Evolutionary conservation across 1,140 invertebrate genomes (phyloP).

Genomic region (Brachionus manjavacas): DNA sequence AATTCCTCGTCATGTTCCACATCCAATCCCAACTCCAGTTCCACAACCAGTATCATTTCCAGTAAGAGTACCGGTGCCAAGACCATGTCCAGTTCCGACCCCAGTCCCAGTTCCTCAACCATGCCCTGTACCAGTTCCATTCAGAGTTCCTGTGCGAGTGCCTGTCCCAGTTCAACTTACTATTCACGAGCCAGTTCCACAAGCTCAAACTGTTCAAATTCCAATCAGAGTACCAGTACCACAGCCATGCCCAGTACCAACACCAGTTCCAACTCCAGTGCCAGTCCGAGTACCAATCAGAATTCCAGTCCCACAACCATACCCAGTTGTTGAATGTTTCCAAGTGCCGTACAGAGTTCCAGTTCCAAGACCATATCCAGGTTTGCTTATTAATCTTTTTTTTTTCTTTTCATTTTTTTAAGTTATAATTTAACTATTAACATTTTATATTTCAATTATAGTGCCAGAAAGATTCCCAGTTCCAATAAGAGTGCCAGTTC

Average conservation of each 20-base stretch:
- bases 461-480: not conserved
- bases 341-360: not conserved
- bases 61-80: constrained; percentile 2
- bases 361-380: not conserved
- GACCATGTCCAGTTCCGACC: not conserved
- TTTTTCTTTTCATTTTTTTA: not conserved
- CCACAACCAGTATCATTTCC: not conserved
- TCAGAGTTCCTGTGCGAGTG: not conserved
- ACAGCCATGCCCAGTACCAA: not conserved
- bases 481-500: not conserved
- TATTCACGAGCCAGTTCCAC: not conserved
- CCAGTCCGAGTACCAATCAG: not conserved
- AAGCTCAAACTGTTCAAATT: constrained; percentile 10
- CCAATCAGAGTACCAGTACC: not conserved
- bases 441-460: not conserved
- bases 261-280: constrained; percentile 6
- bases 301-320: too few relatives aligned
- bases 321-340: not conserved
- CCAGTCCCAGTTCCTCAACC: not conserved
- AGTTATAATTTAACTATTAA: not conserved
- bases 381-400: not conserved
- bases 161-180: not conserved
- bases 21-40: not conserved
- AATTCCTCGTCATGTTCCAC: constrained; percentile 7
- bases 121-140: not conserved